Evolutionary conservation across 2,113 vertebrate genomes (phyloP).

Genomic region (Agelaius tricolor): DNA sequence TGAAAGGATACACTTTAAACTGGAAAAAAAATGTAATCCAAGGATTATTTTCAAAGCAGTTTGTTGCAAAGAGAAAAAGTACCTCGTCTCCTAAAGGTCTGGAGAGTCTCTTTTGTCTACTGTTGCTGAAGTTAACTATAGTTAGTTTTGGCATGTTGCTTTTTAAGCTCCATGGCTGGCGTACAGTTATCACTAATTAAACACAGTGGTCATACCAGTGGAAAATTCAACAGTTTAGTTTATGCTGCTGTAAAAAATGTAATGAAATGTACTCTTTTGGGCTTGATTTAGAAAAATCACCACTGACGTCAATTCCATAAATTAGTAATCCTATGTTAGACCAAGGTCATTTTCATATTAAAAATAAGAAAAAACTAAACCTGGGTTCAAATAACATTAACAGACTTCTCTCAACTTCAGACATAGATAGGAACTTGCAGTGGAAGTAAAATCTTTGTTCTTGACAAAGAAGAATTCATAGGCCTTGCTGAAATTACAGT

Average conservation of each 20-base stretch:
- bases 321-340: slow-evolving; percentile 64
- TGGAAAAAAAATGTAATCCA: not conserved
- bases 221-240: slow-evolving; percentile 53
- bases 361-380: slow-evolving; percentile 20
- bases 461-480: not conserved
- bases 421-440: slow-evolving; percentile 32
- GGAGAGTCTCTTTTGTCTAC: slow-evolving; percentile 45
- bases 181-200: slow-evolving; percentile 53
- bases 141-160: slow-evolving; percentile 49
- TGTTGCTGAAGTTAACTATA: slow-evolving; percentile 5
- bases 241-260: slow-evolving; percentile 50
- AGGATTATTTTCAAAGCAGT: slow-evolving; percentile 37
- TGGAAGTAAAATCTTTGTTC: not conserved
- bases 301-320: slow-evolving; percentile 54
- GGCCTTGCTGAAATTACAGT: not conserved
- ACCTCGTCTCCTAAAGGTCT: not conserved
- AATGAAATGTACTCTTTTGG: slow-evolving; percentile 46
- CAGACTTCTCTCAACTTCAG: slow-evolving; percentile 18
- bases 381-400: slow-evolving; percentile 22
- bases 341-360: slow-evolving; percentile 48
- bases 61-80: slow-evolving; percentile 21
- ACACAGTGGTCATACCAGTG: slow-evolving; percentile 35
- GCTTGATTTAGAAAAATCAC: slow-evolving; percentile 60
- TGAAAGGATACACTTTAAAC: slow-evolving; percentile 36
- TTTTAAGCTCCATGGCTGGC: not conserved